Conservation (phyloP, 2,888 invertebrate genomes). For the Drosophila kanekoi region DNA sequence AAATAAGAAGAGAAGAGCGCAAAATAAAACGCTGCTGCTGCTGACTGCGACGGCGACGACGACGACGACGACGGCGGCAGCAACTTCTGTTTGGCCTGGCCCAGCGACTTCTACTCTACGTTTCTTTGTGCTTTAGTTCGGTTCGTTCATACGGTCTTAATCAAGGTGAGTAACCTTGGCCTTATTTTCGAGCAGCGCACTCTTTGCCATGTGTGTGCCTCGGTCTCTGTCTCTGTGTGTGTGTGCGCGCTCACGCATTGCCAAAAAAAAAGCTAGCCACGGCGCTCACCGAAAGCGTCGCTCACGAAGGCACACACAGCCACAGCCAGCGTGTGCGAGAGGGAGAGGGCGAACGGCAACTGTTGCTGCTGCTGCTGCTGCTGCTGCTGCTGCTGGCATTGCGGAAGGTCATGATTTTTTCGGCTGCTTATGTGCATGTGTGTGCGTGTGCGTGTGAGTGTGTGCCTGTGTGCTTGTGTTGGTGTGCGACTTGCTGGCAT, state of each 20-base stretch:
- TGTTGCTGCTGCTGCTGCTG: constrained; percentile 43
- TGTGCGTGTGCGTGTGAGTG: constrained; percentile 20
- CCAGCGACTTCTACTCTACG: constrained; percentile 50
- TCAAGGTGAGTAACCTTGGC: constrained; percentile 84
- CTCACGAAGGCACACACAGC: constrained; percentile 54
- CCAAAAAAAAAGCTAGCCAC: constrained; percentile 66
- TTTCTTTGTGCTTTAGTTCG: constrained; percentile 66
- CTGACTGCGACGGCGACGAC: not conserved
- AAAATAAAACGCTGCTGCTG: constrained; percentile 22
- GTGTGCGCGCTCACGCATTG: constrained; percentile 65
- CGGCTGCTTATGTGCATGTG: constrained; percentile 45
- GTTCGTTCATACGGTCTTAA: constrained; percentile 81
- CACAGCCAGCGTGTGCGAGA: constrained; percentile 41
- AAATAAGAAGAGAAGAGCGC: constrained; percentile 49
- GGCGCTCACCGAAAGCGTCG: constrained; percentile 56
- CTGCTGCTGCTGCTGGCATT: constrained; percentile 78
- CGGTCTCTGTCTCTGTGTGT: constrained; percentile 15
- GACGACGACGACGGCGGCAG: constrained; percentile 1
- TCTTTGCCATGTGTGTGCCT: constrained; percentile 51
- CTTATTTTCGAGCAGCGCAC: constrained; percentile 82
- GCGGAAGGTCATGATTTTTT: constrained; percentile 84
- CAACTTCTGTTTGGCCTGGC: constrained; percentile 59
- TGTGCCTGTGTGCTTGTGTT: no score
- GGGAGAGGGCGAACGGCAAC: constrained; percentile 49
- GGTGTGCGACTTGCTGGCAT: constrained; percentile 55